Evolutionary conservation across 2,113 vertebrate genomes (phyloP).

Genomic region (Oncorhynchus kisutch): DNA sequence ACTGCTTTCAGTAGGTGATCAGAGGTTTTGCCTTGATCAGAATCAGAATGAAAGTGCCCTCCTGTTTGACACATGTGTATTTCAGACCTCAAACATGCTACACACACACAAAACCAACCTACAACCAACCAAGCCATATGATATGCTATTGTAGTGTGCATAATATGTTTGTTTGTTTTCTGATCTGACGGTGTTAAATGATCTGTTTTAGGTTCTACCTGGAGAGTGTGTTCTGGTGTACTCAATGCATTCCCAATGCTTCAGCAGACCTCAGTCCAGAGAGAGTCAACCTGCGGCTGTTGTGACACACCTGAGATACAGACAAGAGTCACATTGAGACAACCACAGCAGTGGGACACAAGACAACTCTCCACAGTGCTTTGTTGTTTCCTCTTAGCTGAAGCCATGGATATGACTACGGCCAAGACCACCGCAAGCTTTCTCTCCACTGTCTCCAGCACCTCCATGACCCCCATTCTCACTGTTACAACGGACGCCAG

Average conservation of each 20-base stretch:
- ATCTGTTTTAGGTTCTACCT: neutral
- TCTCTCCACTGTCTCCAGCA: constrained; percentile 45
- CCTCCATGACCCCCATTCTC: constrained; percentile 28
- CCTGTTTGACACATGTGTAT: neutral
- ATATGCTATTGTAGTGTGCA: no score
- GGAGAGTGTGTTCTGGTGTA: neutral
- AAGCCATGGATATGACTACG: constrained; percentile 57
- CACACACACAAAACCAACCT: no score
- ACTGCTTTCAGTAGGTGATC: no score
- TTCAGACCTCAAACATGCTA: neutral
- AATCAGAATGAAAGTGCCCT: neutral
- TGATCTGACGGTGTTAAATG: no score
- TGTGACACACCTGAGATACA: constrained; percentile 33
- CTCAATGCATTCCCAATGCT: constrained; percentile 22
- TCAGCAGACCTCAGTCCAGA: constrained; percentile 29
- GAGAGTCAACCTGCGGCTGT: constrained; percentile 11
- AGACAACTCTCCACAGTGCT: neutral
- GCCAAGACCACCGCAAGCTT: constrained; percentile 46
- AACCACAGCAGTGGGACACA: neutral
- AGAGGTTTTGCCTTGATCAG: no score
- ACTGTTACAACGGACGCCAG: constrained; percentile 27
- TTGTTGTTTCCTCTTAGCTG: neutral
- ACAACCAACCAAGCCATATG: no score
- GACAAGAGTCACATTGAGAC: neutral
- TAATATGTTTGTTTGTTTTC: no score